Base-by-base conservation (phyloP, 2,888 invertebrate species). In the Drosophila diplacantha region DNA sequence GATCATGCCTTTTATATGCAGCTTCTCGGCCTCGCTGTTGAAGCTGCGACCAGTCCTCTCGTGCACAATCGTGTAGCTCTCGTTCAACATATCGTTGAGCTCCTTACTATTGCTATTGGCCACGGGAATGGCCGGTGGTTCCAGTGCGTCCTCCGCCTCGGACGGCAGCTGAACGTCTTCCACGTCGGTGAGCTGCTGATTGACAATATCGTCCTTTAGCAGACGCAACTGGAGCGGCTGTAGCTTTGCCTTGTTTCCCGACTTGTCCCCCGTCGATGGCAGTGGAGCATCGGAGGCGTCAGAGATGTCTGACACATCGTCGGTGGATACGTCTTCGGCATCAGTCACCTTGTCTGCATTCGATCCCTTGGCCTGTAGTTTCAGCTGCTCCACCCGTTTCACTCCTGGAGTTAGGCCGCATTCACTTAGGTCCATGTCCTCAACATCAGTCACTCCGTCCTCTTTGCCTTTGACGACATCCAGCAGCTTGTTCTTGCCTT, bases 1-100 rank as follows among this genome's bases (percentile, higher is more conserved):
- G 47, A 86, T 85, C 64, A 89, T 86, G 46, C 90, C 89, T 84
- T 91, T 91, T 11, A 91, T 85, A 75, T 91, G 90, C 75, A 89
- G 81, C 57, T 88, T 88, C 75, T 90, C 91, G 12, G 88, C 84
- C 35, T 90, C 89, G 5, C 87, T 69, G 81, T 90, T 87, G 63
- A 90, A 89, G 53, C 88, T 86, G 51, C 87, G 87, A 12, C 85
- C 86, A 53, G 86, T 87, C 73, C 88, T 89, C 41, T 89, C 88
- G 63, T 89, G 87, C 5, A 91, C 88, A 7, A 87, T 87, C 8
- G 89, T 89, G 22, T 86, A 85, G 59, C 87, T 86, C 44, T 89
- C 89, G 52, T 90, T 89, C 0, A 90, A 74, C 72, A 89, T 87
- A 39, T 87, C 86, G 44, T 81, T 85, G n/a, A 90, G 72, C 63